Percentiles rank a stretch among this genome's conserved stretches.
Conservation (phyloP, 2,797 vertebrate genomes). For the Furcifer pardalis region DNA sequence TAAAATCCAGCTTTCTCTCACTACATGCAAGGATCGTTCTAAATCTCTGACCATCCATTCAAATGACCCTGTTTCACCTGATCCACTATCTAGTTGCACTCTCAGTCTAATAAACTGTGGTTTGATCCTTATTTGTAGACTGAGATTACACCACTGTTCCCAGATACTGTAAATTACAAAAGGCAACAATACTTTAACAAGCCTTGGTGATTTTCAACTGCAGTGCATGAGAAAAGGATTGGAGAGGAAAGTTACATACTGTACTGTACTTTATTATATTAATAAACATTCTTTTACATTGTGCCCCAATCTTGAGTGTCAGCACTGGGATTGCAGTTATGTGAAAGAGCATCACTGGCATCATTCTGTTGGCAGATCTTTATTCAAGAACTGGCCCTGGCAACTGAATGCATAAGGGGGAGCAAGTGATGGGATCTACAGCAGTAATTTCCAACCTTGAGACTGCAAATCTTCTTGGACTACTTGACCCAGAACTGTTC, state of each 20-base stretch:
- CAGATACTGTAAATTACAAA: neutral
- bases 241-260: neutral
- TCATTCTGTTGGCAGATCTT: neutral
- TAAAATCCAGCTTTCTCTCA: no score
- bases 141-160: neutral
- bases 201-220: neutral
- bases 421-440: no score
- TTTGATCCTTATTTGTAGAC: neutral
- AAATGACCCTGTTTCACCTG: no score
- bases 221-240: neutral
- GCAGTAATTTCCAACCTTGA: no score
- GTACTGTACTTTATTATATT: neutral
- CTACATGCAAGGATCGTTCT: no score
- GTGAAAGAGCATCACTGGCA: neutral
- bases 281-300: neutral
- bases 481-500: no score
- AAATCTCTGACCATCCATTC: no score
- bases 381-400: neutral
- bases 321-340: neutral
- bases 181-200: neutral
- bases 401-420: no score
- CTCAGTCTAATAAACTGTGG: neutral
- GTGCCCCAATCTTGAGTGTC: neutral
- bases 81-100: no score
- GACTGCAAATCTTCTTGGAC: no score